Base-by-base conservation (phyloP, 1,140 invertebrate genomes). In the Araneus ventricosus region DNA sequence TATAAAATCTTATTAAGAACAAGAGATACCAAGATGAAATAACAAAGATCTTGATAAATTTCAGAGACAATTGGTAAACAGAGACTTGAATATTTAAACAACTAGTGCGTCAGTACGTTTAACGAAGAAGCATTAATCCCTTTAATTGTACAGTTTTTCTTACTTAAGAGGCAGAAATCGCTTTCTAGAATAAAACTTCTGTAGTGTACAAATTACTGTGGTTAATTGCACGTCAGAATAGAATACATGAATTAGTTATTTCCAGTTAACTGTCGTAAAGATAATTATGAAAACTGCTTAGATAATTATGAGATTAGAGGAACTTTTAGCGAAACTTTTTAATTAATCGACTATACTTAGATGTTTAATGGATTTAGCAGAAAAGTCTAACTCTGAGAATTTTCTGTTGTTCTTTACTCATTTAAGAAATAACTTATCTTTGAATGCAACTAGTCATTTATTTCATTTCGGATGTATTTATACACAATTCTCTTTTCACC, bases 281-380 rank as follows among this genome's bases (percentile, higher is more conserved):
- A 52, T 14, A 14, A 52, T 52, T 14, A 52, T 52, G 45, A 17
- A 14, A 52, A 52, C 17, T 52, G 45, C 17, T 52, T 52, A 3
- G 45, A 52, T 52, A 52, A 75, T 75, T 34, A 75, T 75, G 70
- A 75, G 70, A 75, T 75, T 75, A 34, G 34, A 75, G 70, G 24
- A 14, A 27, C 70, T 5, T 37, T 75, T 75, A 75, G 70, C 70
- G 5, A 22, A 34, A 75, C 14, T 34, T 34, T 20, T 34, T 34
- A 75, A 75, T 75, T 67, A 67, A n/a, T 52, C 10, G 45, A 52
- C 17, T 52, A 52, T 52, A 52, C 45, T 52, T 52, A 52, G 45
- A 52, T 14, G 10, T 52, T 52, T 52, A 14, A 52, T 14, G 45
- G 45, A 52, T 52, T 52, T 52, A 45, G 45, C 45, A 14, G 8